phyloP scores from a whole-genome alignment of 1,140 invertebrate species.

The Hylyphantes graminicola region DNA sequence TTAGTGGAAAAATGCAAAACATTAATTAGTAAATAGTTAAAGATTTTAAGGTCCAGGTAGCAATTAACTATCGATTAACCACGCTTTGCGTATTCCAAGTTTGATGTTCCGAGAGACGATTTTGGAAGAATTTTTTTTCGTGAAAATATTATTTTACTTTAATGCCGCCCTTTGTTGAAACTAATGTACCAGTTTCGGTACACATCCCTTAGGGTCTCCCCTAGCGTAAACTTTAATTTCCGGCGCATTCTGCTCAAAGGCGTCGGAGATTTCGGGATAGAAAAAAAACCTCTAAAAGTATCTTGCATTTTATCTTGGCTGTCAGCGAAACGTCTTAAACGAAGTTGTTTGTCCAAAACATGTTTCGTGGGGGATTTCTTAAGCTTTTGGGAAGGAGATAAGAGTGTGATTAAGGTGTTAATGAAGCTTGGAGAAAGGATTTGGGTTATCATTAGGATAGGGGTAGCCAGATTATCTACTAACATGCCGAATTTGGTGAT shows the following conservation, averaged over 20 bases:
- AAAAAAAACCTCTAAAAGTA: background rate
- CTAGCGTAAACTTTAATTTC: conserved; percentile 13
- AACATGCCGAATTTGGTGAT: too few species aligned
- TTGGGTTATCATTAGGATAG: too few species aligned
- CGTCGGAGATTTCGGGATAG: background rate
- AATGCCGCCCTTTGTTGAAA: conserved; percentile 11
- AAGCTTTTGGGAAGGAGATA: background rate
- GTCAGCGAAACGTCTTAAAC: background rate
- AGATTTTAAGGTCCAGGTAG: too few species aligned
- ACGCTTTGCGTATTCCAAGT: too few species aligned
- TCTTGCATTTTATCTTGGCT: conserved; percentile 4
- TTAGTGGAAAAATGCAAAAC: too few species aligned
- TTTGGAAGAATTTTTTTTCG: background rate
- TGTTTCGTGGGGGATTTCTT: conserved; percentile 8
- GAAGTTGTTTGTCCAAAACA: background rate
- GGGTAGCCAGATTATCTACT: too few species aligned
- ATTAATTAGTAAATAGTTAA: too few species aligned
- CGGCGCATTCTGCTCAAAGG: conserved; percentile 5
- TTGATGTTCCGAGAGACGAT: too few species aligned
- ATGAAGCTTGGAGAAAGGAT: background rate
- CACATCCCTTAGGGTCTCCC: background rate
- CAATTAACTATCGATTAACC: too few species aligned
- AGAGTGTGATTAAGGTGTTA: background rate
- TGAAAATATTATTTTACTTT: conserved; percentile 13
- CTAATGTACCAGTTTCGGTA: conserved; percentile 12